phyloP scores from a whole-genome alignment of 2,888 invertebrate species.

The Troides oblongomaculatus region DNA sequence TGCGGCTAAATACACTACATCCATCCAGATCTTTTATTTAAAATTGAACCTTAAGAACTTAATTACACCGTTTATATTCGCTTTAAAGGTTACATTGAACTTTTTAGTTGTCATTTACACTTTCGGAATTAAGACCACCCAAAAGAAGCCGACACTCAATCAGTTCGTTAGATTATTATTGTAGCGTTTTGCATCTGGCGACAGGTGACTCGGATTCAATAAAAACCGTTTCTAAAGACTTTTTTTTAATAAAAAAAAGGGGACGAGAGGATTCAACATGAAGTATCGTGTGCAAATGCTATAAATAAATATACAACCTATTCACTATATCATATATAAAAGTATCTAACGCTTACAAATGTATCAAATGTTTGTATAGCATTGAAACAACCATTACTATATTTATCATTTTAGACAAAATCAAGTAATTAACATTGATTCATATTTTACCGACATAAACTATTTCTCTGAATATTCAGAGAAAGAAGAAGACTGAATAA shows the following conservation, averaged over 20 bases:
- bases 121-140: slow-evolving; percentile 52
- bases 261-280: background rate
- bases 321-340: background rate
- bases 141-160: slow-evolving; percentile 45
- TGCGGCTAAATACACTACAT: slow-evolving; percentile 18
- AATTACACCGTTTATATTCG: background rate
- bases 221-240: slow-evolving; percentile 27
- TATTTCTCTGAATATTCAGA: too few species aligned
- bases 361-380: background rate
- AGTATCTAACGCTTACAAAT: background rate
- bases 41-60: background rate
- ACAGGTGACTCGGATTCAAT: slow-evolving; percentile 43
- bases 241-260: slow-evolving; percentile 16
- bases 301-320: background rate
- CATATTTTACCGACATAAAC: too few species aligned
- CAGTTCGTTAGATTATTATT: slow-evolving; percentile 48
- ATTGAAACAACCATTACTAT: background rate
- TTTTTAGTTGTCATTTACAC: slow-evolving; percentile 35
- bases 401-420: too few species aligned
- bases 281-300: slow-evolving; percentile 6
- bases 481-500: too few species aligned
- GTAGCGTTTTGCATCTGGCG: slow-evolving; percentile 40
- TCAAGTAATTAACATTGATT: too few species aligned
- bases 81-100: background rate
- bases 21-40: background rate